Evolutionary conservation across 2,797 vertebrate species (phyloP).

Genomic region (Taeniopygia guttata): DNA sequence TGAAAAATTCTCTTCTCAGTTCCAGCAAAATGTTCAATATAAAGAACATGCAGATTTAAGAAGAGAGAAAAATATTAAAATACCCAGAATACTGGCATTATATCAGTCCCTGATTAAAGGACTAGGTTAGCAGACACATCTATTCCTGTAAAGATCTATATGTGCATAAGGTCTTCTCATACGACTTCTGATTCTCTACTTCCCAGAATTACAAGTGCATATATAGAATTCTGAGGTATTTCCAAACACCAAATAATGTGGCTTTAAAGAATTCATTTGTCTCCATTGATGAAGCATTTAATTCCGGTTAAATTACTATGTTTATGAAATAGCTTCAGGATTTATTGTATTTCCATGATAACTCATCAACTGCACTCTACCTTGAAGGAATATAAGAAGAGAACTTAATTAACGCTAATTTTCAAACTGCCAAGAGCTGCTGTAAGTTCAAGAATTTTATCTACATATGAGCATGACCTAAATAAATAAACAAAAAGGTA

Average conservation of each 20-base stretch:
- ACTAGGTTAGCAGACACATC: neutral
- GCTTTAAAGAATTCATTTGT: constrained; percentile 63
- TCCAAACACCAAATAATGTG: constrained; percentile 12
- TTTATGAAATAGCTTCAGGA: constrained; percentile 66
- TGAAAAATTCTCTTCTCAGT: neutral
- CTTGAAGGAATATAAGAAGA: constrained; percentile 65
- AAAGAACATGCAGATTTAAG: neutral
- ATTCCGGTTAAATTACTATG: constrained; percentile 66
- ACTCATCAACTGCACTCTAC: constrained; percentile 61
- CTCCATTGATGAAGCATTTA: constrained; percentile 59
- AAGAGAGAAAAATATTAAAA: neutral
- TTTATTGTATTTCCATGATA: constrained; percentile 58
- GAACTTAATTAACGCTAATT: constrained; percentile 74
- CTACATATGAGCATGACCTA: neutral
- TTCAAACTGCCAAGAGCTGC: constrained; percentile 48
- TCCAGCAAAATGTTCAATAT: neutral
- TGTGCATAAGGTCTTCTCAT: neutral
- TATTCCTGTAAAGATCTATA: neutral
- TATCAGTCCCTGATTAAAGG: neutral
- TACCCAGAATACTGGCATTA: neutral
- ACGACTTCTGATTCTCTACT: neutral
- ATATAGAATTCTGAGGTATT: neutral
- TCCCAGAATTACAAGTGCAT: neutral
- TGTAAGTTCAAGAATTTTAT: neutral
- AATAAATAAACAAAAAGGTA: constrained; percentile 34